Evolutionary conservation across 2,888 invertebrate genomes (phyloP).

Genomic region (Tetranychus piercei): DNA sequence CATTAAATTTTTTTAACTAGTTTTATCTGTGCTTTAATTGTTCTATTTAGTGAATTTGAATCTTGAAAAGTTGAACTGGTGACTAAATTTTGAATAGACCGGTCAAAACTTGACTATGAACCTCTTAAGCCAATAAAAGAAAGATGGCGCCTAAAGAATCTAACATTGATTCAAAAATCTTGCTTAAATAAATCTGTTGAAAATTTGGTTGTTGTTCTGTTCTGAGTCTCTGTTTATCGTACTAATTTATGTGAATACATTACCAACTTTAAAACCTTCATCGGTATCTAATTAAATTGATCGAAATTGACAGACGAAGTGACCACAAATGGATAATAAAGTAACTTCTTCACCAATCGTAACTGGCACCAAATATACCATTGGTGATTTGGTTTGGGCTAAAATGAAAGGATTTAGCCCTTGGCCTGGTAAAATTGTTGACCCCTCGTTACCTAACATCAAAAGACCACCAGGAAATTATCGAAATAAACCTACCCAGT

Average conservation of each 20-base stretch:
- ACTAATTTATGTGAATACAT: not conserved
- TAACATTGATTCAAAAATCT: no score
- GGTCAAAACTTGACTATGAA: no score
- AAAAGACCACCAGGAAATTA: slow-evolving; percentile 18
- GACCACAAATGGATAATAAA: not conserved
- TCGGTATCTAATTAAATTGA: not conserved
- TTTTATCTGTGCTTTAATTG: no score
- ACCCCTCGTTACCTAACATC: slow-evolving; percentile 18
- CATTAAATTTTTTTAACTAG: no score
- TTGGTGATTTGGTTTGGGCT: slow-evolving; percentile 22
- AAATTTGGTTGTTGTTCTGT: no score
- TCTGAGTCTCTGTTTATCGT: no score
- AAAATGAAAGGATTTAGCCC: slow-evolving; percentile 24
- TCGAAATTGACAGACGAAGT: not conserved
- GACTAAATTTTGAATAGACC: no score
- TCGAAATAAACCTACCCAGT: slow-evolving; percentile 22
- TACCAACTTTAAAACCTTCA: not conserved
- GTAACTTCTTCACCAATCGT: not conserved
- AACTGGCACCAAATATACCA: not conserved
- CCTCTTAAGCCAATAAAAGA: no score
- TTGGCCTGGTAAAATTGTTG: slow-evolving; percentile 24
- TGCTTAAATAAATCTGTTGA: no score
- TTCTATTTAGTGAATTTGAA: no score
- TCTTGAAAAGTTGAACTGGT: no score
- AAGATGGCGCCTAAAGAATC: no score